phyloP scores from a whole-genome alignment of 2,888 invertebrate species.

The Lasioglossum zephyrum region DNA sequence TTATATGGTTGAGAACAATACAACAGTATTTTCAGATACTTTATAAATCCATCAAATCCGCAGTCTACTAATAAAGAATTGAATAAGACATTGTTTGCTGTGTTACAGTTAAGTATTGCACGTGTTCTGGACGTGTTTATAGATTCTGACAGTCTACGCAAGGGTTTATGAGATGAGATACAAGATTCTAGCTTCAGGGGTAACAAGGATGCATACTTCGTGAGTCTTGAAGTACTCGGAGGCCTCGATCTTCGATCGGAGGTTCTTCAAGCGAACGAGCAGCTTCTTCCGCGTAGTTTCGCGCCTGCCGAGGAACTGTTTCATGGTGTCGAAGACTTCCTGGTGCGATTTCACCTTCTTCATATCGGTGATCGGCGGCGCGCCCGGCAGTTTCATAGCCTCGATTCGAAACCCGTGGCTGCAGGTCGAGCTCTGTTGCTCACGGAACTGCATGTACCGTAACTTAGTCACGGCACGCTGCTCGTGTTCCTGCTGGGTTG shows the following conservation, averaged over 20 bases:
- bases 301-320: slow-evolving; percentile 89
- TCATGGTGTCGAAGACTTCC: slow-evolving; percentile 91
- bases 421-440: slow-evolving; percentile 96
- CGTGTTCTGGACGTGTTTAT: background rate
- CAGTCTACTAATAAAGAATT: background rate
- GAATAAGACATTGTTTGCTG: too few species aligned
- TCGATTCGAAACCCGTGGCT: slow-evolving; percentile 98
- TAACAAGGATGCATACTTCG: slow-evolving; percentile 87
- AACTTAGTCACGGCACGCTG: slow-evolving; percentile 96
- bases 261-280: slow-evolving; percentile 90
- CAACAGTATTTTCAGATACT: too few species aligned
- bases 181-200: background rate
- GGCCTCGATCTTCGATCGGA: slow-evolving; percentile 91
- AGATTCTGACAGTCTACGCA: background rate
- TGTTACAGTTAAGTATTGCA: background rate
- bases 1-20: too few species aligned
- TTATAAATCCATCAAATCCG: background rate
- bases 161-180: background rate
- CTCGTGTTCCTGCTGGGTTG: slow-evolving; percentile 93
- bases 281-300: slow-evolving; percentile 89
- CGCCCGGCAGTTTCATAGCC: slow-evolving; percentile 94
- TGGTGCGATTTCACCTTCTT: slow-evolving; percentile 93
- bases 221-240: slow-evolving; percentile 94
- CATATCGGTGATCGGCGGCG: slow-evolving; percentile 93
- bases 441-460: slow-evolving; percentile 98